Evolutionary conservation across 2,797 vertebrate genomes (phyloP).

Genomic region (Cheirogaleus major): DNA sequence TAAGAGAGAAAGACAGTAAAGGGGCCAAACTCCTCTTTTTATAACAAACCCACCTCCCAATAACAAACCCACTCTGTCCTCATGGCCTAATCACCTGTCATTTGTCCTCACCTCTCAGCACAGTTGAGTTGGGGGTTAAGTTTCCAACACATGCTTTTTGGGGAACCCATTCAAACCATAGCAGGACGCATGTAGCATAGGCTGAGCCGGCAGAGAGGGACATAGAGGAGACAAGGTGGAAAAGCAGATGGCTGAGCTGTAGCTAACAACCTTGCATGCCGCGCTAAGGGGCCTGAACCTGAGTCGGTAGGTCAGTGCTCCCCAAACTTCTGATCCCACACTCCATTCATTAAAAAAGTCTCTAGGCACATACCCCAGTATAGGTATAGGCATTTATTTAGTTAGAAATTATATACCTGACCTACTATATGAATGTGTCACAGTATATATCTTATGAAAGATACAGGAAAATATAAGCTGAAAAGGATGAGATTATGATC

Average conservation of each 20-base stretch:
- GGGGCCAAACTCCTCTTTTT: not conserved
- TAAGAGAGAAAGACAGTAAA: not conserved
- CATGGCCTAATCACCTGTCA: not conserved
- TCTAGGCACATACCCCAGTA: not conserved
- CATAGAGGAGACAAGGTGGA: rapidly evolving
- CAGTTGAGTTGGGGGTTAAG: not conserved
- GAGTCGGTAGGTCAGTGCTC: not conserved
- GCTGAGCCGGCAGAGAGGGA: rapidly evolving
- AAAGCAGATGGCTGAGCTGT: not conserved
- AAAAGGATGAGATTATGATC: not conserved
- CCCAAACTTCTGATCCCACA: not conserved
- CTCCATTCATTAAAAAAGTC: not conserved
- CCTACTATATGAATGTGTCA: not conserved
- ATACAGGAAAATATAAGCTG: not conserved
- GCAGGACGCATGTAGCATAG: not conserved
- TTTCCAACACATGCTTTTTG: not conserved
- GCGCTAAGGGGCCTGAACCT: not conserved
- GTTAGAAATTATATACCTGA: not conserved
- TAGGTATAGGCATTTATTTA: not conserved
- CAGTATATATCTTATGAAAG: not conserved
- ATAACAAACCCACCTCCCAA: not conserved
- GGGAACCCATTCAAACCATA: not conserved
- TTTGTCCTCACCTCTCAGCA: not conserved
- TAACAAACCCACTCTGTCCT: not conserved
- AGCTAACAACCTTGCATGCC: not conserved